Base-by-base conservation (phyloP, 2,113 vertebrate genomes). In the Xiphorhynchus elegans region DNA sequence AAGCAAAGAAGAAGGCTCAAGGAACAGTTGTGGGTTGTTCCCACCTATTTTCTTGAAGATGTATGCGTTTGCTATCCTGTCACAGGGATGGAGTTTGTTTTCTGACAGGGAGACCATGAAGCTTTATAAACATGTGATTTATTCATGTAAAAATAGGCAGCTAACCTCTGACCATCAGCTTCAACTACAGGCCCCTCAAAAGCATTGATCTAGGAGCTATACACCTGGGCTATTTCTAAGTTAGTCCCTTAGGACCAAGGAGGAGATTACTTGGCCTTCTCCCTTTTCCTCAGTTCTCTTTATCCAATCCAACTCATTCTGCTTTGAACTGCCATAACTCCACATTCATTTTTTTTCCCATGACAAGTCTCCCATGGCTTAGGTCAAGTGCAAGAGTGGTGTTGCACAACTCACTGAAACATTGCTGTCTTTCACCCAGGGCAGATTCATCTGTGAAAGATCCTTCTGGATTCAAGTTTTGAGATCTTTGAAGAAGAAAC, bases 1-100 rank as follows among this genome's bases (percentile, higher is more conserved):
- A 84, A 92, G 80, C 66, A 94, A 64, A 86, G 49, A 20, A 95
- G 55, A 89, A 94, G 44, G 63, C 47, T 92, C 63, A 84, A 93
- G 44, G 64, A 95, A 75, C 0, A 2, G 17, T 39, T 90, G 47
- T 31, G n/a, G 77, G 85, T 77, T 35, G 0, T 56, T 78, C 24
- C 44, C 49, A 77, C 64, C 70, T 2, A 18, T 15, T 56, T 80
- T 67, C 83, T 67, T 70, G 10, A 55, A 52, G 72, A 47, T 0
- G 1, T 16, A 56, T 66, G 19, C 55, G 47, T 62, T 64, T 84
- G 21, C 44, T 92, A 25, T 20, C 19, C 37, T 62, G 55, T n/a
- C 64, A 75, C 24, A 82, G 49, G 28, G 21, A 53, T 66, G 10
- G 11, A 9, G 7, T 26, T 82, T 90, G 3, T 81, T 85, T 92